Evolutionary conservation across 2,797 vertebrate species (phyloP).

Genomic region (Sebastes iracundus): DNA sequence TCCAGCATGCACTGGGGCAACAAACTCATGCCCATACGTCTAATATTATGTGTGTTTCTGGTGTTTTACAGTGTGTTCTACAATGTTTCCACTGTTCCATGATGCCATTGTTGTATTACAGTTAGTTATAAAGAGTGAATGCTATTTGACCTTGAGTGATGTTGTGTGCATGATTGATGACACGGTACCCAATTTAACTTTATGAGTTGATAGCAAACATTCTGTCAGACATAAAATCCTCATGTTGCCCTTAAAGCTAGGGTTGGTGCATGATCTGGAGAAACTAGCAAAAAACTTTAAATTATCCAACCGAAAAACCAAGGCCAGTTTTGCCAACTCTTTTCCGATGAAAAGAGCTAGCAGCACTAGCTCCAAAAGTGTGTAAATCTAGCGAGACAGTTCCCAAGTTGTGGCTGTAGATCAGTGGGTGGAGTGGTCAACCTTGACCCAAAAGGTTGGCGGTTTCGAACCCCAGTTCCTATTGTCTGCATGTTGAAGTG

Average conservation of each 20-base stretch:
- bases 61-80: not conserved
- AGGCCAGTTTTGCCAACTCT: too few species aligned
- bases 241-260: fast-evolving
- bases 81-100: not conserved
- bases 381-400: fast-evolving
- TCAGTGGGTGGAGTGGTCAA: too few species aligned
- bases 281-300: too few species aligned
- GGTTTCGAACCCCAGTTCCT: too few species aligned
- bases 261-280: too few species aligned
- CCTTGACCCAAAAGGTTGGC: too few species aligned
- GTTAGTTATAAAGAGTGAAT: not conserved
- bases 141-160: not conserved
- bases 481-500: too few species aligned
- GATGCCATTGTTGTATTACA: not conserved
- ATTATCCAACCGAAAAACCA: too few species aligned
- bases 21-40: not conserved
- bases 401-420: too few species aligned
- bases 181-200: not conserved
- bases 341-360: too few species aligned
- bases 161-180: not conserved
- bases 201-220: not conserved
- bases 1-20: not conserved
- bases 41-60: not conserved
- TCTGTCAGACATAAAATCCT: not conserved
- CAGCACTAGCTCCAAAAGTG: too few species aligned